These are phyloP conservation scores for Cyprinodon diabolis DNA, from an alignment of 2,797 vertebrate species.

Conservation along the genomic window DNA sequence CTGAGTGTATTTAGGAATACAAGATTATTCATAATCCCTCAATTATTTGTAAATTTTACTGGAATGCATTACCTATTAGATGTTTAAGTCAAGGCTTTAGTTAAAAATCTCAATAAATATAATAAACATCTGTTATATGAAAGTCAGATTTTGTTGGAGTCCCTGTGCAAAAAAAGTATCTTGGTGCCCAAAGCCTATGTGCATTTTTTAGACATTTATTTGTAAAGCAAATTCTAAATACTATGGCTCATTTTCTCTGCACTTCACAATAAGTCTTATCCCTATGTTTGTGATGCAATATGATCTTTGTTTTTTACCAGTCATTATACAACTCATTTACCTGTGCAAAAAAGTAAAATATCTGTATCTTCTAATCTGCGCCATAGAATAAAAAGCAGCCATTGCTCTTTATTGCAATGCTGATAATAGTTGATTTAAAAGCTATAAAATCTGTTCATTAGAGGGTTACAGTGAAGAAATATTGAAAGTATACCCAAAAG, in stretches of 20 bases:
- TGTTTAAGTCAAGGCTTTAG: too few relatives aligned
- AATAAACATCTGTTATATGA: neutral
- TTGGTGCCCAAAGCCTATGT: neutral
- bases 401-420: slow-evolving; percentile 95
- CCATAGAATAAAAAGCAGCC: slow-evolving; percentile 89
- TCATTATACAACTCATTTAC: slow-evolving; percentile 45
- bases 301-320: neutral
- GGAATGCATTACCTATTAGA: too few relatives aligned
- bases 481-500: slow-evolving; percentile 99
- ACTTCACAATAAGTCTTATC: neutral
- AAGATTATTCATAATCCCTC: neutral
- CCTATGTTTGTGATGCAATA: neutral
- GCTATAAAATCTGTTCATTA: slow-evolving; percentile 99
- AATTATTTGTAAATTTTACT: neutral
- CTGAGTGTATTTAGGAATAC: neutral
- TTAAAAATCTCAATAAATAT: neutral
- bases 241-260: neutral
- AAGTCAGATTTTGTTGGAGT: too few relatives aligned
- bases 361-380: slow-evolving; percentile 87
- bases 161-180: neutral
- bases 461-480: slow-evolving; percentile 98
- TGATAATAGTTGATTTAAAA: slow-evolving; percentile 99
- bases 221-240: neutral
- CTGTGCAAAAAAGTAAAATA: slow-evolving; percentile 38
- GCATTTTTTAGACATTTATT: neutral